Evolutionary conservation across 2,888 invertebrate genomes (phyloP), one percentile per base, ranked within the genome.

Genomic region (Lasioglossum lativentre): DNA sequence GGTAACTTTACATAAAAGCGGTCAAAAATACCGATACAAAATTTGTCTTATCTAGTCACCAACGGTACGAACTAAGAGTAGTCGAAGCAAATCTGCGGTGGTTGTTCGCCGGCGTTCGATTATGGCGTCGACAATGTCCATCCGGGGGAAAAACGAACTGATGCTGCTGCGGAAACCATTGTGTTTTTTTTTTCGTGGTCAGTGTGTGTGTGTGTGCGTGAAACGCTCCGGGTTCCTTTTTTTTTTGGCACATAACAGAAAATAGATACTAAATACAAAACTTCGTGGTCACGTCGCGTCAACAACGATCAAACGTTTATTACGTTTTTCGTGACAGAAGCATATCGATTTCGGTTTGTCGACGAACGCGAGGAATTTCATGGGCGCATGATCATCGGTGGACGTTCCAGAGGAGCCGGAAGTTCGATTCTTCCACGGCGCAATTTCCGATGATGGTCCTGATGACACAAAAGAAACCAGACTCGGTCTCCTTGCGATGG

Each of bases 341-440:
- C 16, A 30, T 63, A 63, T 63, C 30, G 63, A 30, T 30, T 63
- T 12, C 4, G n/a, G 4, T 12, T 56, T 5, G 30, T 30, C 63
- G 63, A 30, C 16, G 30, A 70, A 70, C 38, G 38, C 38, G n/a
- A 40, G 38, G 40, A 70, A 70, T 23, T 38, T 30, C 30, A 5
- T 63, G 63, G 71, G 23, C 59, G 66, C 72, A 30, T 78, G 47
- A n/a, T 52, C 27, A 82, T 82, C 86, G 86, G 82, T 82, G 82
- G 86, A 86, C 86, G 83, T 86, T 66, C 27, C 78, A 47, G 70
- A 71, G 72, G 76, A n/a, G 68, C 76, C 47, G 76, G 82, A 77
- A 66, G 63, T 74, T 75, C 59, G 27, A 78, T 63, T 42, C 10
- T 80, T 42, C 40, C 79, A n/a, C 27, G 38, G 34, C 40, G 14